These are phyloP conservation scores for Lochmaea crataegi DNA, from an alignment of 2,888 invertebrate genomes.

Conservation along the genomic window DNA sequence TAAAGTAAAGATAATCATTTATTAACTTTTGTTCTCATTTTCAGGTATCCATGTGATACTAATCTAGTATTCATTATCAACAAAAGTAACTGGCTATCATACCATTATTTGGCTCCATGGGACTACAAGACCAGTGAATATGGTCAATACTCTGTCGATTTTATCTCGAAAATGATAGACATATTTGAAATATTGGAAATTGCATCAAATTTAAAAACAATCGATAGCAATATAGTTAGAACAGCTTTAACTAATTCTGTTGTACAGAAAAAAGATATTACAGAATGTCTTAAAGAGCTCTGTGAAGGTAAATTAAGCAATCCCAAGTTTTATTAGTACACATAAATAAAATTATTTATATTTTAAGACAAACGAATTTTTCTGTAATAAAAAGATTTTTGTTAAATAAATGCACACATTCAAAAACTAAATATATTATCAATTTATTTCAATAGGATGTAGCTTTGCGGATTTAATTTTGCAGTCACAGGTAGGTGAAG, in stretches of 20 bases:
- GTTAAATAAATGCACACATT: too few species aligned
- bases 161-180: conserved; percentile 75
- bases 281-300: conserved; percentile 70
- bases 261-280: conserved; percentile 68
- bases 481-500: too few species aligned
- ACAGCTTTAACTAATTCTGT: conserved; percentile 72
- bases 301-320: conserved; percentile 15
- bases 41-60: conserved; percentile 77
- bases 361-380: too few species aligned
- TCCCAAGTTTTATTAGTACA: conserved; percentile 5
- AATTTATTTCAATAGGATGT: too few species aligned
- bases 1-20: too few species aligned
- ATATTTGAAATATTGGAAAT: conserved; percentile 77
- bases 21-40: background rate
- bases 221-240: conserved; percentile 73
- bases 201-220: conserved; percentile 73
- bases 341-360: too few species aligned
- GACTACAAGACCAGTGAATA: conserved; percentile 88
- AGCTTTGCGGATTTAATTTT: too few species aligned
- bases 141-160: conserved; percentile 79
- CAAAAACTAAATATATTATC: too few species aligned
- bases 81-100: conserved; percentile 83
- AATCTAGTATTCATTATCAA: conserved; percentile 80
- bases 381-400: too few species aligned
- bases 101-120: conserved; percentile 82